Base-by-base conservation (phyloP, 2,113 vertebrate genomes). In the Thunnus maccoyii region DNA sequence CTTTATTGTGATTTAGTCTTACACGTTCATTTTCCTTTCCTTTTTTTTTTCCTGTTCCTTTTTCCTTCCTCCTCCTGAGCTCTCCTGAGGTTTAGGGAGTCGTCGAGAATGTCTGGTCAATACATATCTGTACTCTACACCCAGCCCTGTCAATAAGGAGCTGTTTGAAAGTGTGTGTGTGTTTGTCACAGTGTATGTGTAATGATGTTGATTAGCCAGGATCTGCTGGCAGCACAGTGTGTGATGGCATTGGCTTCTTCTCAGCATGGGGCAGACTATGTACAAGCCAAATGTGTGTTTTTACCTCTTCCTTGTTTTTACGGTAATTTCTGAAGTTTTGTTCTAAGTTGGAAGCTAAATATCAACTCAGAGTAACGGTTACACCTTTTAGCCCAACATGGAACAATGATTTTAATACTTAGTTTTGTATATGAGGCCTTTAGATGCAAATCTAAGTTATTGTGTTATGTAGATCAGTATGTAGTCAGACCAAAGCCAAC, bases 201-300 rank as follows among this genome's bases (percentile, higher is more conserved):
- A 94, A 94, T 94, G 88, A 91, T 95, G 86, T 94, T 94, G 88
- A 94, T 94, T 85, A 86, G 86, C 57, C 73, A 72, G 72, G 85
- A 83, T 79, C 63, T 84, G 70, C 83, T 76, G 75, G 71, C 84
- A 90, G 89, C 90, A 91, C 94, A 94, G 73, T 81, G 73, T 91
- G 92, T 92, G 90, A 90, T 89, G 92, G 92, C 92, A 93, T 92
- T 83, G 90, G 93, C 80, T 90, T 89, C 76, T 83, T 76, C 82
- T 83, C 92, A 82, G 80, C 72, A 50, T 51, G 87, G 27, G 67
- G 76, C 56, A 75, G 79, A 88, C 80, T 79, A 88, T 87, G 77
- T 88, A 72, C 61, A 57, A 78, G 68, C 68, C 63, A 15, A 72
- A 46, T 80, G 71, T 87, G 82, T 82, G 62, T 90, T 51, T 79